Evolutionary conservation across 1,140 invertebrate species (phyloP), one percentile per base, ranked within the genome.

Genomic region (Leptinotarsa lineolata): DNA sequence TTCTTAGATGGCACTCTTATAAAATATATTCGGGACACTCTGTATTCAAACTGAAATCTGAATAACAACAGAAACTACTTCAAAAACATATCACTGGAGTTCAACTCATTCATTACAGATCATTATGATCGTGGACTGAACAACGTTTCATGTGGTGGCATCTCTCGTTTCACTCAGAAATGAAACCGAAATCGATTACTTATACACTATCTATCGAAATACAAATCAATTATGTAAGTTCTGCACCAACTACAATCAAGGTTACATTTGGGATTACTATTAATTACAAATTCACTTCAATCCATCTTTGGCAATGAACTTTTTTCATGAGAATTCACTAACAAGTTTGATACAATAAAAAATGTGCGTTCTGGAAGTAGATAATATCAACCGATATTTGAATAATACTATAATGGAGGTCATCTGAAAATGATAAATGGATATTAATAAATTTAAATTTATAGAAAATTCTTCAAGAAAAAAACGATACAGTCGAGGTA

Each of bases 191-290:
- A 54, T 16, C 1, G 8, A 30, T 30, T 30, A 11, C 30, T 39
- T 39, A 8, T 8, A 30, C 6, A 30, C 2, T 39, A 39, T 39
- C 8, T 11, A 39, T 39, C 30, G 30, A 39, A 39, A 39, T 39
- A 39, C 30, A 39, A 39, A 39, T 39, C 30, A 39, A 39, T 39
- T 39, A 39, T 39, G 30, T 11, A 39, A 39, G 30, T 54, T 16
- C 15, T 18, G 48, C 48, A 54, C 48, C 48, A 54, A 54, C 48
- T 54, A 16, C 48, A 16, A 54, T 13, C 48, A 54, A 54, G 48
- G 48, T 54, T 54, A 54, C 48, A 54, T 54, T 54, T 54, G 48
- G 48, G 48, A 54, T 54, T 54, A 54, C 15, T 54, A 54, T 54
- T 2, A 54, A 16, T 54, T 18, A 54, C 48, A 54, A 54, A 54